A percentile compares a stretch with the other conserved stretches of the same genome.
Conservation (phyloP, 2,113 vertebrate species). For the Nanorana parkeri region DNA sequence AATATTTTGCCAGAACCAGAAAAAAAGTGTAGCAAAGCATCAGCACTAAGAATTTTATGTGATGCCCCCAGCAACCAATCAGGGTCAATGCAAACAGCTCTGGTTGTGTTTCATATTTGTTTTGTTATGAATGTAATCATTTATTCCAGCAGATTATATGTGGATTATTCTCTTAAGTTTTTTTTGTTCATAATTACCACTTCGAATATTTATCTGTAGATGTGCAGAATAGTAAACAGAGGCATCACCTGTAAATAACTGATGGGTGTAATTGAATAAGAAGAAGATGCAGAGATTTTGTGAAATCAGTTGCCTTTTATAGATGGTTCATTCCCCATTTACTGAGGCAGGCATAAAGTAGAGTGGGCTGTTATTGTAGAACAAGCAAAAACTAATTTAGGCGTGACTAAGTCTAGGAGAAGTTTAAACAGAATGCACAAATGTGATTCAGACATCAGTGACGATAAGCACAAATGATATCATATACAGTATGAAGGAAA, state of each 20-base stretch:
- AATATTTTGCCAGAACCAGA: too few species aligned
- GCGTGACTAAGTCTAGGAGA: slow-evolving; percentile 44
- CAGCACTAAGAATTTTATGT: too few species aligned
- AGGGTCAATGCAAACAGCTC: too few species aligned
- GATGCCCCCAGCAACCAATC: too few species aligned
- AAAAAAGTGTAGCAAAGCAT: too few species aligned
- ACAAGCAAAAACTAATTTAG: slow-evolving; percentile 48
- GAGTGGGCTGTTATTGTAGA: slow-evolving; percentile 52
- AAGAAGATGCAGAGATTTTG: slow-evolving; percentile 38
- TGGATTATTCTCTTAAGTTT: background rate
- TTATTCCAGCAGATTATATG: background rate
- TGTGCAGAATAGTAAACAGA: slow-evolving; percentile 5
- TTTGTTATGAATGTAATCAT: too few species aligned
- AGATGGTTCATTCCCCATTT: slow-evolving; percentile 45
- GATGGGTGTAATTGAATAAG: slow-evolving; percentile 50
- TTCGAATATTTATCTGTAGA: background rate
- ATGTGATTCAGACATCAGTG: slow-evolving; percentile 42
- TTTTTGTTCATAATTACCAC: background rate
- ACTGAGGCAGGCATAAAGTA: slow-evolving; percentile 47
- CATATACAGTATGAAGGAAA: slow-evolving; percentile 9
- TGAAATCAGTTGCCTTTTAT: slow-evolving; percentile 50
- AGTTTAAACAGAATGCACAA: slow-evolving; percentile 46
- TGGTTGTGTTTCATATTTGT: too few species aligned
- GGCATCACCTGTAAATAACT: slow-evolving; percentile 39
- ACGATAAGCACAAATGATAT: slow-evolving; percentile 43